Conservation (phyloP, 2,797 vertebrate genomes). For the Petrocephalus schoutedeni region DNA sequence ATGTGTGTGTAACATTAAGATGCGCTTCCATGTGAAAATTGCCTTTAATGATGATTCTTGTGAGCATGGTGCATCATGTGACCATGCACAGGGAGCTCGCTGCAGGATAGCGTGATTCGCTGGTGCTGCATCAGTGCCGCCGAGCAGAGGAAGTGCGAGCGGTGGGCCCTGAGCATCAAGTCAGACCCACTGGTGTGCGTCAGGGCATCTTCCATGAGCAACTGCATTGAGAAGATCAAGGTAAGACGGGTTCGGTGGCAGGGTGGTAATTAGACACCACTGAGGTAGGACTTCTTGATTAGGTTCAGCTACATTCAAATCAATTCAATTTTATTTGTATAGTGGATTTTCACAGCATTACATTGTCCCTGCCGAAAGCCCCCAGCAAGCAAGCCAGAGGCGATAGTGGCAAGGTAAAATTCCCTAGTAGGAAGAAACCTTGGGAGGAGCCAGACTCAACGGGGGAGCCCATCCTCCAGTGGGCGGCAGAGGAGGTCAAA, state of each 20-base stretch:
- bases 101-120: constrained; percentile 81
- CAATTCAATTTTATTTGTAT: too few relatives aligned
- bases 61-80: constrained; percentile 2
- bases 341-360: too few relatives aligned
- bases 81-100: constrained; percentile 69
- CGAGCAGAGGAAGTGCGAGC: constrained; percentile 81
- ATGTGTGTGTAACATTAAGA: not conserved
- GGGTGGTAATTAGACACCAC: not conserved
- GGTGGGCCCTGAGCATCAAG: constrained; percentile 80
- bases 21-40: not conserved
- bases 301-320: not conserved
- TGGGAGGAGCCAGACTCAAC: too few relatives aligned
- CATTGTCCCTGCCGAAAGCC: too few relatives aligned
- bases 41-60: not conserved
- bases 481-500: too few relatives aligned
- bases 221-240: constrained; percentile 86
- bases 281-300: not conserved
- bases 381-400: too few relatives aligned
- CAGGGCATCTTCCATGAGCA: constrained; percentile 68
- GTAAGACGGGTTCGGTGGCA: constrained; percentile 42
- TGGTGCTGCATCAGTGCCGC: constrained; percentile 87
- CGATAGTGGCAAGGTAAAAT: too few relatives aligned
- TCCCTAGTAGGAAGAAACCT: too few relatives aligned
- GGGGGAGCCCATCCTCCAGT: too few relatives aligned
- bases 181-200: constrained; percentile 81